Evolutionary conservation across 1,140 invertebrate species (phyloP), one percentile per base, ranked within the genome.

Genomic region (Ctenoplectra terminalis): DNA sequence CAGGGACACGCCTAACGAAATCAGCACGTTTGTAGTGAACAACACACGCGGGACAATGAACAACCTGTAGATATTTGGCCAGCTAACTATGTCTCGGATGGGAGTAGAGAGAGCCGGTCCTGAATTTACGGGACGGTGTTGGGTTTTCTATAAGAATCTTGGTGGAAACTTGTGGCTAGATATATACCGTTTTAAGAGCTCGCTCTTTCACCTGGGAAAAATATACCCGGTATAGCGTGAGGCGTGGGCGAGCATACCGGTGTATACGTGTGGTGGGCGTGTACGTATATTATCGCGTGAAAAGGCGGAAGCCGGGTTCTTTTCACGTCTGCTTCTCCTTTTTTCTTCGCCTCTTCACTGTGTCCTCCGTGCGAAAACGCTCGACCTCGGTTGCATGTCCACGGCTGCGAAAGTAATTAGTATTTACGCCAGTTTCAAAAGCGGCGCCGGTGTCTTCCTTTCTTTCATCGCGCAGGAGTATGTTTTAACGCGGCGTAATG

Each of bases 51-150:
- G 82, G 87, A 89, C 87, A 90, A 90, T 89, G 90, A 90, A 88
- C 90, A 91, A 91, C 91, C 90, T 92, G 90, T 92, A 89, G 91
- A 90, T 90, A 84, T 89, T 90, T 87, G 83, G 87, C 79, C 82
- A 80, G 79, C 73, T 73, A 58, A 67, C 26, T 52, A 70, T n/a
- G 54, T 79, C 67, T 63, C 64, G 50, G 64, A 69, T 54, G 69
- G 43, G 56, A n/a, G 75, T 15, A 29, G 48, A 48, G 61, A n/a
- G 50, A 52, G 66, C 80, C 46, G 60, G 46, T 60, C 26, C 52
- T 34, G 61, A 54, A 50, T 73, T 73, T 73, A 73, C 37, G 6
- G 15, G 46, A n/a, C 23, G 17, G 31, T 60, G 64, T 70, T 50
- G 60, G n/a, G 54, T 61, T 60, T n/a, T 85, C 73, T 85, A 56